phyloP scores from a whole-genome alignment of 2,888 invertebrate species.

The Harpagoxenus sublaevis region DNA sequence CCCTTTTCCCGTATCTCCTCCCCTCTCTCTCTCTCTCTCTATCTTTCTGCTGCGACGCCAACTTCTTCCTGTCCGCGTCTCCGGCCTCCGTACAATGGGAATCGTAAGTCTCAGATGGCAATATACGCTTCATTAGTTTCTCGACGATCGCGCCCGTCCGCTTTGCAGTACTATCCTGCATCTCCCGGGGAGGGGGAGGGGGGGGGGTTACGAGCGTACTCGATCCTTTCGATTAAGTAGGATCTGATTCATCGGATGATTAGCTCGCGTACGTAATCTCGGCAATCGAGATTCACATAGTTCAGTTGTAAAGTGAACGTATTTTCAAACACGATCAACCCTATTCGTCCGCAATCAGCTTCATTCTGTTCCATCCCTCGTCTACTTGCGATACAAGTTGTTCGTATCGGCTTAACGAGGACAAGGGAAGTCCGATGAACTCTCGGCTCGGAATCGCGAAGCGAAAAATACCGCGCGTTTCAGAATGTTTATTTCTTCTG shows the following conservation, averaged over 20 bases:
- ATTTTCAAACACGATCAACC: constrained; percentile 37
- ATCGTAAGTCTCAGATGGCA: constrained; percentile 66
- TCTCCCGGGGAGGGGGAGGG: neutral
- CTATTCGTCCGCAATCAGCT: constrained; percentile 8
- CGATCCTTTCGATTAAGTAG: constrained; percentile 71
- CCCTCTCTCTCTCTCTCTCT: constrained; percentile 33
- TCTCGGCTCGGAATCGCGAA: neutral
- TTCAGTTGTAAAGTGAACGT: constrained; percentile 40
- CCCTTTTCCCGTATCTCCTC: constrained; percentile 18
- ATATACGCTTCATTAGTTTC: constrained; percentile 75
- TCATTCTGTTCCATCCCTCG: neutral
- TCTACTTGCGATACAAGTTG: neutral
- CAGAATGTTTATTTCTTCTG: neutral
- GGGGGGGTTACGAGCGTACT: constrained; percentile 8
- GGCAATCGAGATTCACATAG: constrained; percentile 64
- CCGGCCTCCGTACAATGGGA: constrained; percentile 68
- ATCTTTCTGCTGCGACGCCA: constrained; percentile 42
- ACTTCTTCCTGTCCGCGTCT: constrained; percentile 54
- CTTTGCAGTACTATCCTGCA: neutral
- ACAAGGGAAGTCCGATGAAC: neutral
- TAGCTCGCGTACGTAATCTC: constrained; percentile 73
- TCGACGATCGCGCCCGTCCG: constrained; percentile 52
- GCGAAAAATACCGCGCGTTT: neutral
- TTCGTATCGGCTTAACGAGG: neutral
- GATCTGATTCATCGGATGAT: constrained; percentile 73